These are phyloP conservation scores for Abramis brama DNA, from an alignment of 2,113 vertebrate genomes.

Conservation along the genomic window DNA sequence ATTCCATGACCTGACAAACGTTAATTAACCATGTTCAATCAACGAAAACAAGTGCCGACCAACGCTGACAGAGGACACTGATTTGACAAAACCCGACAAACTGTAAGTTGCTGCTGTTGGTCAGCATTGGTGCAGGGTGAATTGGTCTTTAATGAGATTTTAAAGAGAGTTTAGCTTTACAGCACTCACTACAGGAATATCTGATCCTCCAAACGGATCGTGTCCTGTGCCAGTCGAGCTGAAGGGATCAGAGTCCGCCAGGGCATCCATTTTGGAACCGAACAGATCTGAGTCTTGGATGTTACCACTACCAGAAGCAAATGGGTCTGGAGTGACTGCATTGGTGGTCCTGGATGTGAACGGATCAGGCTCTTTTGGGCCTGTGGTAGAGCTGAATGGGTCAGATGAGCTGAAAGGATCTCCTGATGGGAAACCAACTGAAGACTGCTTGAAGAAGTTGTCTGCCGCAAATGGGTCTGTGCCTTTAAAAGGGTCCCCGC, in stretches of 20 bases:
- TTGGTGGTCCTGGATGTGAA: conserved; percentile 70
- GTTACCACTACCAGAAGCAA: conserved; percentile 45
- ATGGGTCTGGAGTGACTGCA: conserved; percentile 33
- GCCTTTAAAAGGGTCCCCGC: conserved; percentile 95
- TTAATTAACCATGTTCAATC: no score
- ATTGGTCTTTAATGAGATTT: not conserved
- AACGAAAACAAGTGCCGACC: no score
- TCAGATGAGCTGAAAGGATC: conserved; percentile 70
- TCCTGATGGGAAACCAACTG: conserved; percentile 75
- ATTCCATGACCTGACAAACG: no score
- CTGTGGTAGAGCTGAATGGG: conserved; percentile 38
- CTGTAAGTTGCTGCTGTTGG: no score
- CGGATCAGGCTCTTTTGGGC: conserved; percentile 61
- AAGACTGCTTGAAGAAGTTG: conserved; percentile 86
- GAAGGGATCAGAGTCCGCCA: conserved; percentile 69
- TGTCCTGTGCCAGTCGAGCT: conserved; percentile 57
- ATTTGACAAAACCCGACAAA: no score
- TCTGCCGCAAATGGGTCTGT: conserved; percentile 95
- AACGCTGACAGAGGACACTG: no score
- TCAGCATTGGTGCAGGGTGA: no score
- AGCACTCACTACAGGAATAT: conserved; percentile 66
- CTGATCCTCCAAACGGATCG: conserved; percentile 67
- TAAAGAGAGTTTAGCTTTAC: not conserved
- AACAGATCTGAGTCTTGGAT: conserved; percentile 57
- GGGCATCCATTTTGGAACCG: conserved; percentile 56